These are phyloP conservation scores for Crotalus horridus DNA, from an alignment of 2,113 vertebrate species.

Conservation along the genomic window DNA sequence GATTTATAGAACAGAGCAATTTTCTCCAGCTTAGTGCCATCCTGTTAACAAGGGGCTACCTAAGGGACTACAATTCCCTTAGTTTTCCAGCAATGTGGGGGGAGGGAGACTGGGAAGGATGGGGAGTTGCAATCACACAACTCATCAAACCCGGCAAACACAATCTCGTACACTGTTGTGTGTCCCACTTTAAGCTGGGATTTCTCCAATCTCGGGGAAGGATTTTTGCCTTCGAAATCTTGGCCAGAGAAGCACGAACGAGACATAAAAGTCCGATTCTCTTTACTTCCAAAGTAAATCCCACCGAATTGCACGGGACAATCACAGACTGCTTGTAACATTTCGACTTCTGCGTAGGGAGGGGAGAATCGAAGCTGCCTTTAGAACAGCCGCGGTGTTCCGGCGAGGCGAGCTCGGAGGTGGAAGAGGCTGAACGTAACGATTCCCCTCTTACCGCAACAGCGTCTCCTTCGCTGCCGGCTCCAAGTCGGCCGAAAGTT, in stretches of 20 bases:
- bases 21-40: not conserved
- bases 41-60: not conserved
- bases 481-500: not conserved
- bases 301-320: not conserved
- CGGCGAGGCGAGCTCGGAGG: not conserved
- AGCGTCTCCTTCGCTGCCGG: conserved; percentile 29
- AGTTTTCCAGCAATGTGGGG: not conserved
- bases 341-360: not conserved
- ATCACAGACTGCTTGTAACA: too few species aligned
- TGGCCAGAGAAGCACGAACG: not conserved
- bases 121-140: not conserved
- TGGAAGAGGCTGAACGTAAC: not conserved
- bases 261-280: not conserved
- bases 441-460: conserved; percentile 17
- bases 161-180: not conserved
- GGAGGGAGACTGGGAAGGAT: not conserved
- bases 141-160: not conserved
- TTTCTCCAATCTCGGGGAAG: not conserved
- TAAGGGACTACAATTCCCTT: not conserved
- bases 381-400: not conserved
- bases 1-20: not conserved
- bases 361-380: not conserved
- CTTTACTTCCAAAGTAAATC: not conserved
- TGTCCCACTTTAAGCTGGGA: not conserved
- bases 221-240: not conserved